phyloP scores from a whole-genome alignment of 92 coral and sea anemone genomes.

The Paragorgia papillata region DNA sequence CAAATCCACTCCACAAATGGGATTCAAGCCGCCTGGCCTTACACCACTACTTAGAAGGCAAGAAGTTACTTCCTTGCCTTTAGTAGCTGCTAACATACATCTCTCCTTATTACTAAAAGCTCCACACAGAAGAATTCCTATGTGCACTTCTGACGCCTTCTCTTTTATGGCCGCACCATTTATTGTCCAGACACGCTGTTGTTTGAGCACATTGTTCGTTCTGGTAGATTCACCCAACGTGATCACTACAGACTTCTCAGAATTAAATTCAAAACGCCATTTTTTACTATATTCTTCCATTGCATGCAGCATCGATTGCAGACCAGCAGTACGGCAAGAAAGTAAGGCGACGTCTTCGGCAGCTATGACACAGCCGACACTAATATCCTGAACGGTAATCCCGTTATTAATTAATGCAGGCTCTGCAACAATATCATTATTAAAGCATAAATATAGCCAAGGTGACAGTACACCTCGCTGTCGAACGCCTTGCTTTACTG shows the following conservation, averaged over 20 bases:
- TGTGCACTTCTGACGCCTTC: background rate
- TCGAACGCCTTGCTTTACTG: background rate
- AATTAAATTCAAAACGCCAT: constrained; percentile 20
- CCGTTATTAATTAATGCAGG: background rate
- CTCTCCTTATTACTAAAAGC: background rate
- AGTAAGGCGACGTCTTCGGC: background rate
- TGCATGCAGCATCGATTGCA: background rate
- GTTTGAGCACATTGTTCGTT: background rate
- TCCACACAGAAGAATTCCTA: background rate
- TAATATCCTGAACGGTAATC: background rate
- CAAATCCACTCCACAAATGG: background rate
- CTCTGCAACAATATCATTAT: background rate
- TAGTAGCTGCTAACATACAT: background rate
- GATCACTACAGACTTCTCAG: background rate
- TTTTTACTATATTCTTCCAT: constrained; percentile 6
- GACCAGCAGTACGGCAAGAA: background rate
- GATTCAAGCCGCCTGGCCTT: constrained; percentile 8
- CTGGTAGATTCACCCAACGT: background rate
- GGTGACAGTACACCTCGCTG: background rate
- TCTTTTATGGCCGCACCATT: background rate
- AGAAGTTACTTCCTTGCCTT: constrained; percentile 3
- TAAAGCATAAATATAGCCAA: background rate
- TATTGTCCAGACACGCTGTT: background rate
- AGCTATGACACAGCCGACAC: background rate
- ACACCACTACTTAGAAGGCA: background rate